These are phyloP conservation scores for Cladorhizidae sp. DNA, from an alignment of 37 sponge, comb jelly and placozoan genomes.

Conservation along the genomic window DNA sequence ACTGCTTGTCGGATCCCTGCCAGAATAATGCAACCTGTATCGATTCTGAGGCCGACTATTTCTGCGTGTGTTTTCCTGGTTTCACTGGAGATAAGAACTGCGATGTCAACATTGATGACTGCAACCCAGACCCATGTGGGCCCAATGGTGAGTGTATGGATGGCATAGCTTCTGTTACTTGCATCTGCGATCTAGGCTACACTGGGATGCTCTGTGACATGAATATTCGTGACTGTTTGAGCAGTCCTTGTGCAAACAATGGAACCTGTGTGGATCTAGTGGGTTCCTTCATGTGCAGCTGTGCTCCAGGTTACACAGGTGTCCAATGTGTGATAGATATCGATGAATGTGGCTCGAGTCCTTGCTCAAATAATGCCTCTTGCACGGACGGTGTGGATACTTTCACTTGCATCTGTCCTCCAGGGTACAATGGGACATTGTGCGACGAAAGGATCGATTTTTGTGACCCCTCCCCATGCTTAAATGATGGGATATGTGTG, in stretches of 20 bases:
- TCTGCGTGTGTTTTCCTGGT: slow-evolving; percentile 42
- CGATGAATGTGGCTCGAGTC: slow-evolving; percentile 45
- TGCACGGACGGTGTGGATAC: slow-evolving; percentile 42
- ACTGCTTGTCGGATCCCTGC: slow-evolving; percentile 38
- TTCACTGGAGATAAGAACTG: slow-evolving; percentile 22
- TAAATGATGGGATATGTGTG: slow-evolving; percentile 42
- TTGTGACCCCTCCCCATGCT: slow-evolving; percentile 27
- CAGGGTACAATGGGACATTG: slow-evolving; percentile 42
- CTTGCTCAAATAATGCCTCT: slow-evolving; percentile 32
- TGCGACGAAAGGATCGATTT: slow-evolving; percentile 39
- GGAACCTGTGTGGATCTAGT: slow-evolving; percentile 59
- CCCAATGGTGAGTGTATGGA: slow-evolving; percentile 40
- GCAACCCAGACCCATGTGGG: slow-evolving; percentile 13
- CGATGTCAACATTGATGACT: slow-evolving; percentile 12
- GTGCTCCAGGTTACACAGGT: slow-evolving; percentile 57
- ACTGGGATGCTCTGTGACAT: slow-evolving; percentile 45
- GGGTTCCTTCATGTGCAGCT: slow-evolving; percentile 31
- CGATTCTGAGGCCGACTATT: slow-evolving; percentile 16
- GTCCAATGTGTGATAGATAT: slow-evolving; percentile 35
- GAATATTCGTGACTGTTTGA: slow-evolving; percentile 23
- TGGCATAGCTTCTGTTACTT: slow-evolving; percentile 2
- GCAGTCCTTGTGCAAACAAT: slow-evolving; percentile 57
- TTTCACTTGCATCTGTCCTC: slow-evolving; percentile 58
- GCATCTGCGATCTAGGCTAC: slow-evolving; percentile 51
- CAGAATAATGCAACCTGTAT: slow-evolving; percentile 59